Conservation (phyloP, 2,113 vertebrate species). For the Tupaia chinensis region DNA sequence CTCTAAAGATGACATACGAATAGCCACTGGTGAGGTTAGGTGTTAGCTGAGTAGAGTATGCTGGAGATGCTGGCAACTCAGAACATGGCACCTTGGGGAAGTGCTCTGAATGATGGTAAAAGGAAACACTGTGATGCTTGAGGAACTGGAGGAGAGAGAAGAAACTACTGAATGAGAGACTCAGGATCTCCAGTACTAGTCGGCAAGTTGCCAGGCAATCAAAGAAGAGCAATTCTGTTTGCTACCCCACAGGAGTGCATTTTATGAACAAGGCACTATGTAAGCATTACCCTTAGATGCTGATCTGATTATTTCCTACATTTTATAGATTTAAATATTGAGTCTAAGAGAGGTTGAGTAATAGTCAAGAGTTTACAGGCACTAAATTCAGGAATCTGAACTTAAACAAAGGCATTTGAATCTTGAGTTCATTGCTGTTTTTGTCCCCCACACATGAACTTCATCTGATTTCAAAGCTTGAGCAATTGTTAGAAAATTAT, state of each 20-base stretch:
- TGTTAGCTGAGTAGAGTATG: background rate
- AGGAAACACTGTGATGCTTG: background rate
- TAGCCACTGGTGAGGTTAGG: background rate
- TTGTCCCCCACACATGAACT: background rate
- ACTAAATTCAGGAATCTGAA: background rate
- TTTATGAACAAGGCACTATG: background rate
- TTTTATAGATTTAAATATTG: background rate
- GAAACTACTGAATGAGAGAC: background rate
- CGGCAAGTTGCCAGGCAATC: background rate
- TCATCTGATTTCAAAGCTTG: background rate
- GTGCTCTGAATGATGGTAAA: background rate
- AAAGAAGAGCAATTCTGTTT: background rate
- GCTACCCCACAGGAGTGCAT: background rate
- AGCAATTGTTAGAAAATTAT: background rate
- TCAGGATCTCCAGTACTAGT: background rate
- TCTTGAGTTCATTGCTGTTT: background rate
- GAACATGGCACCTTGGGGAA: background rate
- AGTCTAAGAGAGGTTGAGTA: background rate
- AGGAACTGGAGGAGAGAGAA: background rate
- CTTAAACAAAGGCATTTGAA: background rate
- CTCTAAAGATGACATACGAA: too few relatives aligned
- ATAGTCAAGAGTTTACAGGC: background rate
- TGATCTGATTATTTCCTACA: background rate
- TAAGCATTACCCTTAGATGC: background rate
- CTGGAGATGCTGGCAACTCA: background rate